A percentile compares a stretch with the other conserved stretches of the same genome.
These are phyloP conservation scores for Eurypyga helias DNA, from an alignment of 2,113 vertebrate species.

Conservation along the genomic window DNA sequence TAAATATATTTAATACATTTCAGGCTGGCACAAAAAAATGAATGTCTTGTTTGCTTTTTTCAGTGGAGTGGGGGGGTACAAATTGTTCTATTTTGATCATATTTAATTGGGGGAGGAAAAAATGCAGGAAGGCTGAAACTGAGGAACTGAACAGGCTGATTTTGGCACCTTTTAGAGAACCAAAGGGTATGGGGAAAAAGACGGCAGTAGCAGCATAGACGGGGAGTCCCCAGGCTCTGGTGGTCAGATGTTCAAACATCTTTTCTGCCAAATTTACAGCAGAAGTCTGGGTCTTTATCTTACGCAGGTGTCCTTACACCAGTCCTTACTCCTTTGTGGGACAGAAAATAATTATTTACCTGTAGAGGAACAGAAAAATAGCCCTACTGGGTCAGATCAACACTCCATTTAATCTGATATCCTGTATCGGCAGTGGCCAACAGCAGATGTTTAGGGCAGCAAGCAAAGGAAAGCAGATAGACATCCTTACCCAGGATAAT, in stretches of 20 bases:
- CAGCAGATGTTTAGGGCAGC: not conserved
- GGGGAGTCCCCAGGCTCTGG: not conserved
- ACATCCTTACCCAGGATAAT: not conserved
- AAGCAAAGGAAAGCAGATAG: not conserved
- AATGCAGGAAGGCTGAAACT: not conserved
- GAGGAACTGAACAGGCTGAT: not conserved
- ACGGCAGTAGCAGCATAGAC: not conserved
- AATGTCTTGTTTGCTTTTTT: not conserved
- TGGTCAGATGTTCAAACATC: not conserved
- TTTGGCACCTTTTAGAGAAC: not conserved
- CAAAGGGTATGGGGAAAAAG: not conserved
- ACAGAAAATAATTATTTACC: not conserved
- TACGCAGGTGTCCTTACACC: not conserved
- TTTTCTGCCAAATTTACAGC: not conserved
- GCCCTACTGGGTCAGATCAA: not conserved
- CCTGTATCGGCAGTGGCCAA: not conserved
- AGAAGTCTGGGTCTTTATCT: not conserved
- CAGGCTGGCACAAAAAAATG: not conserved
- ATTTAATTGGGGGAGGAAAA: not conserved
- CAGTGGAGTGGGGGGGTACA: not conserved
- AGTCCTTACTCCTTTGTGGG: not conserved
- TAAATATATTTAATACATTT: not conserved
- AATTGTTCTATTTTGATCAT: not conserved
- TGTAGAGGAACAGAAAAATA: not conserved
- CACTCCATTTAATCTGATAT: not conserved